These are phyloP conservation scores for Salarias fasciatus DNA, from an alignment of 2,797 vertebrate genomes.

Conservation along the genomic window DNA sequence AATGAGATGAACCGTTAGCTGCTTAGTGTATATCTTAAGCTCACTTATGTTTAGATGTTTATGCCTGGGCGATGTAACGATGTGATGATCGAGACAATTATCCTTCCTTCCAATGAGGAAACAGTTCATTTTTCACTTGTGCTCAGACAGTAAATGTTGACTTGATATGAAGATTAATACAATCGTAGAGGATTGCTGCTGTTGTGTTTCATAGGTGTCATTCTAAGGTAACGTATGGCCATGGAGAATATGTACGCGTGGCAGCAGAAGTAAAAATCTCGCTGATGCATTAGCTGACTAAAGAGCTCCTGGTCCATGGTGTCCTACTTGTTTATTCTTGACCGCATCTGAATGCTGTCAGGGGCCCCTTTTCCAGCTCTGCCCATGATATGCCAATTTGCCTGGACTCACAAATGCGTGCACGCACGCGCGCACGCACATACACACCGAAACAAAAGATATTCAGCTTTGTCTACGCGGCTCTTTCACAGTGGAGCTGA, in stretches of 20 bases:
- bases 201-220: conserved; percentile 30
- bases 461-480: conserved; percentile 70
- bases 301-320: conserved; percentile 35
- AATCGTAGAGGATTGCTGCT: neutral
- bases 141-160: conserved; percentile 33
- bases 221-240: conserved; percentile 21
- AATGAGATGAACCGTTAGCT: conserved; percentile 12
- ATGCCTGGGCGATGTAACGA: conserved; percentile 23
- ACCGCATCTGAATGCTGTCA: conserved; percentile 58
- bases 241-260: conserved; percentile 17
- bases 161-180: neutral
- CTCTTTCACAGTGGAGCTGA: conserved; percentile 73
- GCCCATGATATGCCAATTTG: conserved; percentile 61
- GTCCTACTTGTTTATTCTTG: conserved; percentile 60
- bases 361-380: conserved; percentile 39
- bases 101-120: conserved; percentile 38
- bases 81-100: conserved; percentile 47
- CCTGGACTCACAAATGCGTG: conserved; percentile 8
- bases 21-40: conserved; percentile 21
- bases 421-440: conserved; percentile 10
- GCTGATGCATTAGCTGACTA: conserved; percentile 43
- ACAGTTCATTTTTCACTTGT: conserved; percentile 34
- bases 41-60: conserved; percentile 29
- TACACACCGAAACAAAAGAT: conserved; percentile 28
- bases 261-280: conserved; percentile 21